Evolutionary conservation across 2,797 vertebrate species (phyloP), one percentile per base, ranked within the genome.

Genomic region (Alosa sapidissima): DNA sequence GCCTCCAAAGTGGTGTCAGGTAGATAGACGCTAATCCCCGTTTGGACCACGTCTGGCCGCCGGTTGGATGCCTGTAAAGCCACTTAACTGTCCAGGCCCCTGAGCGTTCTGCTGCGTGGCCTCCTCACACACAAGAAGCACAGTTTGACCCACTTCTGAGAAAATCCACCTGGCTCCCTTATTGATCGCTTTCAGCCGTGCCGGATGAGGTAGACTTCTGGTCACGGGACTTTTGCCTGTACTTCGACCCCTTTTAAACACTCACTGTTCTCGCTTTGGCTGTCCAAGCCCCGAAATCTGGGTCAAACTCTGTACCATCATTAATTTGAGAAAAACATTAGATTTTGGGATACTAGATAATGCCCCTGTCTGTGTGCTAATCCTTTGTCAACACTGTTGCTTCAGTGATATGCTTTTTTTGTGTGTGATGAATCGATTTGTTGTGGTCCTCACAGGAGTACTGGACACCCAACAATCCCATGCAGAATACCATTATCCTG

Each of bases 381-480:
- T 33, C 28, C 60, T 62, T 8, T 62, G 54, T 55, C 54, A 55
- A 19, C 54, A 13, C 16, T 54, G 52, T 54, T 54, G 9, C 16
- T 36, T 36, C 10, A 36, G 81, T 82, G 19, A 33, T 52, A 36
- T 28, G 52, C 52, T 54, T 62, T n/a, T 19, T n/a, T 62, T 62
- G 28, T 72, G n/a, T 62, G 65, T 81, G 51, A 14, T 3, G 33
- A 6, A 81, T 8, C 28, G 47, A 82, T 51, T 51, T 85, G 6
- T 81, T 84, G 0, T 87, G 28, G 60, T 89, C 33, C 86, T 41
- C 91, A 0, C 86, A 99, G 98, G 98, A 99, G 89, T 99, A 99
- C 92, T 99, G 98, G 98, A 98, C 98, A 36, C 97, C 98, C 86
- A 99, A 99, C 94, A 99, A 98, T 88, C 98, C 98, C 19, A 99